Conservation (phyloP, 2,888 invertebrate genomes). For the Aelia acuminata region DNA sequence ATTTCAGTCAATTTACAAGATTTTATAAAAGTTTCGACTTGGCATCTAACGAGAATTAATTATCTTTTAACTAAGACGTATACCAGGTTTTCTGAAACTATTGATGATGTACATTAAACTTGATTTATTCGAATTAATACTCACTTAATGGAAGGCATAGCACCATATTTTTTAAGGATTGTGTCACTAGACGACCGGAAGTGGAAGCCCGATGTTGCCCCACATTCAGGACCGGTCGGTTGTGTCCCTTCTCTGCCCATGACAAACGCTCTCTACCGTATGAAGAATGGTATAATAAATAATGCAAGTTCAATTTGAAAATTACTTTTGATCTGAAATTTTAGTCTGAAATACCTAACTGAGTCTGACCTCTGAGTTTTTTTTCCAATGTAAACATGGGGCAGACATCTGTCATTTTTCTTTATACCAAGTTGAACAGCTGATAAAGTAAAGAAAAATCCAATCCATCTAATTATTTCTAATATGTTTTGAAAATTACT, state of each 20-base stretch:
- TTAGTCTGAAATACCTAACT: background rate
- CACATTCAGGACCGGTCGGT: slow-evolving; percentile 13
- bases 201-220: background rate
- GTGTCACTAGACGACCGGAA: slow-evolving; percentile 34
- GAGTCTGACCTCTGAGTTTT: no score
- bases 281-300: background rate
- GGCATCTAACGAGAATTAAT: background rate
- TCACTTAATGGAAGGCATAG: background rate
- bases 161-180: background rate
- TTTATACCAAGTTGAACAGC: no score
- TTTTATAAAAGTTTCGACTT: no score
- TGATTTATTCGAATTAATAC: background rate
- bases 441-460: no score
- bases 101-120: background rate
- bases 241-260: background rate
- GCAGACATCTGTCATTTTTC: no score
- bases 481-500: no score
- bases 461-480: no score
- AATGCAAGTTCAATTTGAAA: no score
- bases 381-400: no score
- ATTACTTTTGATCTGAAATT: background rate
- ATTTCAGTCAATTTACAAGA: no score
- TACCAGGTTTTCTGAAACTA: background rate
- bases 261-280: background rate
- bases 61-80: background rate